Base-by-base conservation (phyloP, 2,888 invertebrate genomes). In the Aspidapion aeneum region DNA sequence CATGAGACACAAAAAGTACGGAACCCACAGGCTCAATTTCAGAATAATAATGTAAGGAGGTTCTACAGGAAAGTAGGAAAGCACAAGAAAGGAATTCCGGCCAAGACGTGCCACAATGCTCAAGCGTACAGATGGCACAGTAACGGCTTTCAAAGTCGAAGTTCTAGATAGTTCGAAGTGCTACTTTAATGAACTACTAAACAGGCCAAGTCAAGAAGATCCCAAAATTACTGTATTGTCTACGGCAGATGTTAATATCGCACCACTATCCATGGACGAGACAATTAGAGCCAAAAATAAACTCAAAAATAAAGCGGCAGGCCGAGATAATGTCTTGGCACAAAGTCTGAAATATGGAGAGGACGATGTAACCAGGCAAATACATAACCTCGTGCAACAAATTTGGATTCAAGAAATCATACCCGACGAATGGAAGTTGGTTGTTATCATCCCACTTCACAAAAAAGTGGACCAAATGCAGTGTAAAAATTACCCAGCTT, bases 381-480 rank as follows among this genome's bases (percentile, higher is more conserved):
- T n/a, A n/a, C n/a, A n/a, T n/a, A n/a, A n/a, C n/a, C n/a, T n/a
- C n/a, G n/a, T n/a, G 18, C 18, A 52, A 19, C 17, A 18, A n/a
- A 52, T 52, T 7, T 52, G 52, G 17, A 17, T 5, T 18, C 17
- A 17, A 52, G 52, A 52, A 52, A 19, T 52, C 17, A 58, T 50
- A 55, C 50, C 58, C 18, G 21, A 48, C 48, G 22, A 22, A 21
- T 35, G 58, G 58, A 22, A 58, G 52, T 55, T 55, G 18, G 9
- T 5, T 22, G 19, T 61, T 18, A 58, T 61, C 22, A 21, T 61
- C 16, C 61, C 61, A 19, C 16, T 61, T n/a, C 56, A 58, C 56
- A 61, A 58, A 58, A 61, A 58, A 35, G 57, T 2, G 18, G 21
- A 21, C 61, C 16, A 21, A 57, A 17, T 58, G 22, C 35, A 50